Evolutionary conservation across 2,888 invertebrate species (phyloP).

Genomic region (Dynastes hyllus): DNA sequence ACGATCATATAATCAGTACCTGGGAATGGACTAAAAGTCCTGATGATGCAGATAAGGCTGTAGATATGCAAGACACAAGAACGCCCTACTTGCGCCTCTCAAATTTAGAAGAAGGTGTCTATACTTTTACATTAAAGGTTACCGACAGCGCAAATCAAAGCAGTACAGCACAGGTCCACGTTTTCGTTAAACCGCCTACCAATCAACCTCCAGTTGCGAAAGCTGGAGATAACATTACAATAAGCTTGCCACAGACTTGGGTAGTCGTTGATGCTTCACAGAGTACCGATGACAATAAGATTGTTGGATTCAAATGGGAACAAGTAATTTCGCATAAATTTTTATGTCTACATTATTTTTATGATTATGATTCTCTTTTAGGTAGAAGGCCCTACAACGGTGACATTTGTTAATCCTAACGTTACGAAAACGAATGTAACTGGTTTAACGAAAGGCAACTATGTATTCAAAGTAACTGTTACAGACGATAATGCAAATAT

Average conservation of each 20-base stretch:
- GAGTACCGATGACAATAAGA: constrained; percentile 84
- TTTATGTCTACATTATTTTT: neutral
- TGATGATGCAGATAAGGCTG: constrained; percentile 90
- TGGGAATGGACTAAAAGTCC: constrained; percentile 98
- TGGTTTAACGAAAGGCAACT: constrained; percentile 87
- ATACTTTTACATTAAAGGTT: constrained; percentile 93
- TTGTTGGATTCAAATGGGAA: constrained; percentile 89
- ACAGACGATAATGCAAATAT: constrained; percentile 89
- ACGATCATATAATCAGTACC: constrained; percentile 93
- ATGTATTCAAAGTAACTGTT: constrained; percentile 86
- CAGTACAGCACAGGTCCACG: constrained; percentile 86
- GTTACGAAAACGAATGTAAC: constrained; percentile 82
- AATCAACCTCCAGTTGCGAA: constrained; percentile 87
- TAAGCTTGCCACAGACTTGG: constrained; percentile 90
- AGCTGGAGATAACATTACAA: constrained; percentile 79
- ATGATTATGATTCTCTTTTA: neutral
- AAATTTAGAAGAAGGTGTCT: constrained; percentile 94
- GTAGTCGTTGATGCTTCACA: constrained; percentile 85
- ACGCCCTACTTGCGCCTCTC: constrained; percentile 90
- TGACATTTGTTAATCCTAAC: constrained; percentile 69
- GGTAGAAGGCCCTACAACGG: constrained; percentile 77
- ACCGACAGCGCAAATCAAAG: constrained; percentile 93
- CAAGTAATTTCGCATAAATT: constrained; percentile 73
- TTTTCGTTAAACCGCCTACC: constrained; percentile 93
- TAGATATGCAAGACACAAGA: constrained; percentile 96